Percentiles rank a stretch among this genome's conserved stretches.
phyloP scores from a whole-genome alignment of 2,113 vertebrate species.

The Hepsetus odoe region DNA sequence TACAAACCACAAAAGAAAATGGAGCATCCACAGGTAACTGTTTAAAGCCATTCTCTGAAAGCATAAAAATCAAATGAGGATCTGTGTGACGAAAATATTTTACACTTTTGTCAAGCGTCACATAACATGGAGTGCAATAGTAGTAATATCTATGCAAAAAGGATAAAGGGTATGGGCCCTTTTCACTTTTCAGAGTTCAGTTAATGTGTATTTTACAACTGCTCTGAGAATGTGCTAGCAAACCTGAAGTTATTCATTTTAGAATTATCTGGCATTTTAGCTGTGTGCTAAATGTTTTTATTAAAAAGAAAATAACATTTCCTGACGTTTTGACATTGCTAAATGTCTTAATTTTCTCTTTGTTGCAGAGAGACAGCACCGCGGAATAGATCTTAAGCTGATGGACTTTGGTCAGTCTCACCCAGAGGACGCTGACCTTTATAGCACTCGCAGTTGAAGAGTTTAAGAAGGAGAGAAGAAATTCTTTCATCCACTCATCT shows the following conservation, averaged over 20 bases:
- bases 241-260: not conserved
- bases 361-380: constrained; percentile 61
- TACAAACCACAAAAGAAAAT: not conserved
- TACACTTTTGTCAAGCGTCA: too few species aligned
- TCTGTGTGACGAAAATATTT: too few species aligned
- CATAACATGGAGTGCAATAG: too few species aligned
- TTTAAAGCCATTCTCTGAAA: not conserved
- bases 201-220: too few species aligned
- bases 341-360: not conserved
- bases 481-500: not conserved
- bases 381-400: constrained; percentile 58
- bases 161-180: too few species aligned
- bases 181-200: too few species aligned
- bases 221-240: too few species aligned
- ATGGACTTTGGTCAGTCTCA: constrained; percentile 79
- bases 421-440: constrained; percentile 82
- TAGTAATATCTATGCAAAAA: too few species aligned
- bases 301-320: constrained; percentile 51
- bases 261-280: too few species aligned
- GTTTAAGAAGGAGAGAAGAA: too few species aligned
- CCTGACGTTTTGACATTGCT: constrained; percentile 30
- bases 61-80: not conserved
- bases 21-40: constrained; percentile 5
- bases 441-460: constrained; percentile 81
- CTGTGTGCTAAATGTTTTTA: too few species aligned